Conservation (phyloP, 2,113 vertebrate species). For the Mobula birostris region DNA sequence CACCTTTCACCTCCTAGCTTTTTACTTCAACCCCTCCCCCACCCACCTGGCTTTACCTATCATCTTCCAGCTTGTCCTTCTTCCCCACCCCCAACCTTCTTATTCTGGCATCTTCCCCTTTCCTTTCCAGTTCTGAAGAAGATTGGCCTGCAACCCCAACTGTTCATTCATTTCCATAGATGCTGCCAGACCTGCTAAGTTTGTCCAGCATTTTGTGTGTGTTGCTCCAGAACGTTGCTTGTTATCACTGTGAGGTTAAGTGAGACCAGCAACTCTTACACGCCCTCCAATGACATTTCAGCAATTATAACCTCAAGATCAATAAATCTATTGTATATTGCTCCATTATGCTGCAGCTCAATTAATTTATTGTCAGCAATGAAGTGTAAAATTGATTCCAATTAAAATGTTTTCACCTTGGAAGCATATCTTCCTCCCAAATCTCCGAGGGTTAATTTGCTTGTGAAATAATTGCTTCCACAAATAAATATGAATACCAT, state of each 20-base stretch:
- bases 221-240: background rate
- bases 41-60: too few species aligned
- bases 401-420: constrained; percentile 12
- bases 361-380: background rate
- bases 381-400: background rate
- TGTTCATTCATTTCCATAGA: too few species aligned
- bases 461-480: background rate
- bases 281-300: background rate
- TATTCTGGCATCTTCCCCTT: too few species aligned
- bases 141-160: too few species aligned
- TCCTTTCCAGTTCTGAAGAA: too few species aligned
- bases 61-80: too few species aligned
- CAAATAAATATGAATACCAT: background rate
- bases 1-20: too few species aligned
- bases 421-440: background rate
- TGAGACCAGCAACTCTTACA: background rate
- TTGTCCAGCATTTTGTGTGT: too few species aligned
- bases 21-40: too few species aligned
- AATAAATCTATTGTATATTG: background rate
- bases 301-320: background rate
- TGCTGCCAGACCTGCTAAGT: too few species aligned
- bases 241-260: background rate
- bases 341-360: background rate
- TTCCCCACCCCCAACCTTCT: too few species aligned
- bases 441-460: background rate